phyloP scores from a whole-genome alignment of 2,888 invertebrate genomes.

The Exocentrus adspersus region DNA sequence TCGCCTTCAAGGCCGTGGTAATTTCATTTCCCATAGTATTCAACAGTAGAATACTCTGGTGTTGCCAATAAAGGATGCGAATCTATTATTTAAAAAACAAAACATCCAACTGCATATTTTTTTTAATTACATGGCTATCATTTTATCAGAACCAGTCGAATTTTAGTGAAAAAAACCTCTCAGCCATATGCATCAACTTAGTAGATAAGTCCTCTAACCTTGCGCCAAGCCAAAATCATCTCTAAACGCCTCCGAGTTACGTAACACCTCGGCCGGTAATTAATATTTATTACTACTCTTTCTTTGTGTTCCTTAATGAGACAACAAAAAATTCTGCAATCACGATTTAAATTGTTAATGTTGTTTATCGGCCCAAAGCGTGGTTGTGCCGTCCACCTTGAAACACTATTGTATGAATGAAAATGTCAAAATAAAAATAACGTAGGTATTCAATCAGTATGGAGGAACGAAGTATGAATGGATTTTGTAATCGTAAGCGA shows the following conservation, averaged over 20 bases:
- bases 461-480: constrained; percentile 1
- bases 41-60: too few species aligned
- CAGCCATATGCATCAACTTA: too few species aligned
- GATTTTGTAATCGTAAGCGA: background rate
- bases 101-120: too few species aligned
- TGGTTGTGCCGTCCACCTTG: constrained; percentile 23
- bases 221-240: constrained; percentile 1
- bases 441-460: background rate
- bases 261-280: constrained; percentile 9
- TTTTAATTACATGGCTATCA: too few species aligned
- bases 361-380: constrained; percentile 20
- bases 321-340: constrained; percentile 21
- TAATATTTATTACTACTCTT: constrained; percentile 16
- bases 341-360: constrained; percentile 16
- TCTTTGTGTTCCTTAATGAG: constrained; percentile 22
- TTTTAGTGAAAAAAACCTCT: too few species aligned
- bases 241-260: background rate
- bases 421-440: constrained; percentile 21
- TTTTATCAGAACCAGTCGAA: too few species aligned
- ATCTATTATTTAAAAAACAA: too few species aligned
- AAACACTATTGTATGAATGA: constrained; percentile 18
- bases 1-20: too few species aligned
- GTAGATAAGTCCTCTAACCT: constrained; percentile 1
- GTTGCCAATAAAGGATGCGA: too few species aligned
- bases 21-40: too few species aligned